Percentiles rank a stretch among this genome's conserved stretches.
Evolutionary conservation across 2,888 invertebrate genomes (phyloP).

Genomic region (Eilema caniola): DNA sequence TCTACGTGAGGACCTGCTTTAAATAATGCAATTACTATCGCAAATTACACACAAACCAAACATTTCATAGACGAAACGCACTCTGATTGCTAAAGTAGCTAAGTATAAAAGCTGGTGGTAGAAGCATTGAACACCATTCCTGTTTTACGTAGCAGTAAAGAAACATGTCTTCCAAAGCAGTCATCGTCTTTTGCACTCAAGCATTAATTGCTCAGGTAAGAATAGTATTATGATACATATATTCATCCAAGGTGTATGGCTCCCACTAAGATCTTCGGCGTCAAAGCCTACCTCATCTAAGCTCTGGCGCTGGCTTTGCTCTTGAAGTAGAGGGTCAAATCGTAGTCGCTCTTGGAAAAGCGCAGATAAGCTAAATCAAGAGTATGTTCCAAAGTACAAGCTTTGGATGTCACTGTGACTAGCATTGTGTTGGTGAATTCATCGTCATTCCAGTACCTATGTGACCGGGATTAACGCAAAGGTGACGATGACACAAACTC

Average conservation of each 20-base stretch:
- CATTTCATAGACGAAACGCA: not conserved
- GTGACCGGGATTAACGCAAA: too few species aligned
- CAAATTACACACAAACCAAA: not conserved
- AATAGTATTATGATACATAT: not conserved
- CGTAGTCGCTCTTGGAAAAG: too few species aligned
- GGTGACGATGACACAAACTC: too few species aligned
- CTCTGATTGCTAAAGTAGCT: not conserved
- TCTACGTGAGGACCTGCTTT: not conserved
- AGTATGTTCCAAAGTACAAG: too few species aligned
- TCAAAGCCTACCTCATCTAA: not conserved
- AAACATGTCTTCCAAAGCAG: not conserved
- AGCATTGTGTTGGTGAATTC: too few species aligned
- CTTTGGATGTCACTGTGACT: too few species aligned
- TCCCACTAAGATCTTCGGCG: not conserved
- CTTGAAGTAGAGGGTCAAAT: too few species aligned
- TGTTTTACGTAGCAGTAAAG: not conserved
- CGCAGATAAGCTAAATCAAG: too few species aligned
- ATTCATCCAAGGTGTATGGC: too few species aligned
- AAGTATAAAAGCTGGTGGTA: not conserved
- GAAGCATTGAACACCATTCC: not conserved
- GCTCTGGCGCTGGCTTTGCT: too few species aligned
- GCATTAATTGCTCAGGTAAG: not conserved
- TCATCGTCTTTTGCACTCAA: not conserved
- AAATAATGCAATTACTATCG: not conserved
- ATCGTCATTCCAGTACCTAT: too few species aligned